A percentile compares a stretch with the other conserved stretches of the same genome.
These are phyloP conservation scores for Leptothorax acervorum DNA, from an alignment of 2,888 invertebrate species.

Conservation along the genomic window DNA sequence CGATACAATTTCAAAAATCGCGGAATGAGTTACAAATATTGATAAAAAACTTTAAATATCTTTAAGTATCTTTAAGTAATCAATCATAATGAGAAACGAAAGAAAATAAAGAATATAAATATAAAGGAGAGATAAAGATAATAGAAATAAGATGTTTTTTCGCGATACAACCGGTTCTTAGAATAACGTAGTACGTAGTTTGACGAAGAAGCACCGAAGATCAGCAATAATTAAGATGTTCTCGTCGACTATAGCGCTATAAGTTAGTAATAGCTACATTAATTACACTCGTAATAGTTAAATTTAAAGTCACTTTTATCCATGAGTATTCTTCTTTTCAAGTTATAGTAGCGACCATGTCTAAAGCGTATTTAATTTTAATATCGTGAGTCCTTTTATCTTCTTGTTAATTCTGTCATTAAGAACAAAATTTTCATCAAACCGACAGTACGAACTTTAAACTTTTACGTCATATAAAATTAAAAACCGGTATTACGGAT, in stretches of 20 bases:
- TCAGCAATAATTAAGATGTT: slow-evolving; percentile 8
- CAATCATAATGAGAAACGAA: background rate
- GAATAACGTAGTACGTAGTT: background rate
- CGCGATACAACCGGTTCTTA: background rate
- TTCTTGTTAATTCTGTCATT: slow-evolving; percentile 64
- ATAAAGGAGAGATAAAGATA: background rate
- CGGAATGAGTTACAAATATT: background rate
- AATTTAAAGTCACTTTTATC: slow-evolving; percentile 4
- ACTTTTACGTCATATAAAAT: slow-evolving; percentile 44
- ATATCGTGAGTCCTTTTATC: background rate
- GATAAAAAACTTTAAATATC: background rate
- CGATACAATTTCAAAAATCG: background rate
- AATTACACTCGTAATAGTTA: background rate
- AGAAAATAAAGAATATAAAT: background rate
- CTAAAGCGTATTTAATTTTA: background rate
- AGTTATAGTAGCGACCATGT: background rate
- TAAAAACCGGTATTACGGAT: slow-evolving; percentile 55
- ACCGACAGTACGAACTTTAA: slow-evolving; percentile 60
- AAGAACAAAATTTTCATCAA: slow-evolving; percentile 64
- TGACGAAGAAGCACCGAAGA: background rate
- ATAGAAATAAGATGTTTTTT: background rate
- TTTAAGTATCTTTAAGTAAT: background rate
- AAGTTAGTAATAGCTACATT: background rate
- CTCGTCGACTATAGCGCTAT: background rate
- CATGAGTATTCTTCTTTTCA: background rate